A percentile compares a stretch with the other conserved stretches of the same genome.
phyloP scores from a whole-genome alignment of 2,888 invertebrate species.

The Protophormia terraenovae region DNA sequence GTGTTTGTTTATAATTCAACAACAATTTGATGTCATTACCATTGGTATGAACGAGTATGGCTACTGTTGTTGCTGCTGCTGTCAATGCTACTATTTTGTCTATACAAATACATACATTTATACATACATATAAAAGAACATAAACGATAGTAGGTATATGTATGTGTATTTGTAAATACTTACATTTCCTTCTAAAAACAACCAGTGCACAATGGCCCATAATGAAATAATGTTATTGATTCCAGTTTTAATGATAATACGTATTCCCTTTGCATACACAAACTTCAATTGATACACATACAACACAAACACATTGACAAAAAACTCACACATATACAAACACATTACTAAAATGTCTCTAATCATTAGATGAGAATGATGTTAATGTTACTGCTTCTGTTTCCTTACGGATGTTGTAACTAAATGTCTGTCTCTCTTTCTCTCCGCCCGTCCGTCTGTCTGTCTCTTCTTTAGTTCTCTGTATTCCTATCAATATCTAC shows the following conservation, averaged over 20 bases:
- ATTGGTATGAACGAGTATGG: not conserved
- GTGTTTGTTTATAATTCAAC: conserved; percentile 17
- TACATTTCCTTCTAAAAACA: conserved; percentile 1
- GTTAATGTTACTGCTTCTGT: not conserved
- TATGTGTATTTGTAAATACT: not conserved
- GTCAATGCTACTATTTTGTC: not conserved
- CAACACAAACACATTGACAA: not conserved
- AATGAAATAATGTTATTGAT: conserved; percentile 66
- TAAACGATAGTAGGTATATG: not conserved
- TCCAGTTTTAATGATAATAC: conserved; percentile 38
- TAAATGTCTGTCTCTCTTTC: not conserved
- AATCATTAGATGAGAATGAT: conserved; percentile 12
- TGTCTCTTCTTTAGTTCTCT: too few relatives aligned
- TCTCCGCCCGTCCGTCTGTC: too few relatives aligned
- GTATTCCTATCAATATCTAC: conserved; percentile 1
- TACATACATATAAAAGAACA: not conserved
- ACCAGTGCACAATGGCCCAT: conserved; percentile 44
- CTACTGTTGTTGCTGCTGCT: not conserved
- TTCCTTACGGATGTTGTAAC: not conserved
- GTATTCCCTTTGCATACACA: conserved; percentile 45
- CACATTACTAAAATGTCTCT: not conserved
- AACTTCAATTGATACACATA: not conserved
- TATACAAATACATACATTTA: not conserved
- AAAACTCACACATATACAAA: not conserved
- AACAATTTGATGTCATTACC: conserved; percentile 37